Conservation (phyloP, 2,888 invertebrate species). For the Ochropleura plecta region DNA sequence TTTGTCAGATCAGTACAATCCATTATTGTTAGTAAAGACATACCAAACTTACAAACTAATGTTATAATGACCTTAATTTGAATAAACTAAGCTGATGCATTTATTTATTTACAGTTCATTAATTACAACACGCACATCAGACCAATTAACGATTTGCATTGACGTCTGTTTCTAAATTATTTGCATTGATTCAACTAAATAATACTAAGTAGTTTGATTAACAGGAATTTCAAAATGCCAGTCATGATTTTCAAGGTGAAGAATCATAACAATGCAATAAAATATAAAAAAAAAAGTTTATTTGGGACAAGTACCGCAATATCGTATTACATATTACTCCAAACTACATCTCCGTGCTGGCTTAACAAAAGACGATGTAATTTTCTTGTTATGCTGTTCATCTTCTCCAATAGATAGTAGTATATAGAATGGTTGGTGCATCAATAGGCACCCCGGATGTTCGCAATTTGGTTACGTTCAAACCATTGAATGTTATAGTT, state of each 20-base stretch:
- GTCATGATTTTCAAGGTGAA: constrained; percentile 21
- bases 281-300: too few species aligned
- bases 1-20: too few species aligned
- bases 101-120: background rate
- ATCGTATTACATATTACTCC: constrained; percentile 70
- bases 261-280: constrained; percentile 2
- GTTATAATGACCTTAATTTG: background rate
- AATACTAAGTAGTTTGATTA: constrained; percentile 15
- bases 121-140: background rate
- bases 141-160: constrained; percentile 16
- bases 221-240: constrained; percentile 21
- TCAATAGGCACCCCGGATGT: constrained; percentile 89
- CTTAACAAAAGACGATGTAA: constrained; percentile 78
- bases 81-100: background rate
- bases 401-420: constrained; percentile 76
- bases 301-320: constrained; percentile 64
- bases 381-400: constrained; percentile 81
- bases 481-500: constrained; percentile 86
- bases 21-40: too few species aligned
- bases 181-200: constrained; percentile 14
- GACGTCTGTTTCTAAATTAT: constrained; percentile 13
- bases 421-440: constrained; percentile 76
- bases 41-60: too few species aligned
- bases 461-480: constrained; percentile 88
- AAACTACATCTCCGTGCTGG: constrained; percentile 71